These are phyloP conservation scores for Cariama cristata DNA, from an alignment of 2,113 vertebrate species.

Conservation along the genomic window DNA sequence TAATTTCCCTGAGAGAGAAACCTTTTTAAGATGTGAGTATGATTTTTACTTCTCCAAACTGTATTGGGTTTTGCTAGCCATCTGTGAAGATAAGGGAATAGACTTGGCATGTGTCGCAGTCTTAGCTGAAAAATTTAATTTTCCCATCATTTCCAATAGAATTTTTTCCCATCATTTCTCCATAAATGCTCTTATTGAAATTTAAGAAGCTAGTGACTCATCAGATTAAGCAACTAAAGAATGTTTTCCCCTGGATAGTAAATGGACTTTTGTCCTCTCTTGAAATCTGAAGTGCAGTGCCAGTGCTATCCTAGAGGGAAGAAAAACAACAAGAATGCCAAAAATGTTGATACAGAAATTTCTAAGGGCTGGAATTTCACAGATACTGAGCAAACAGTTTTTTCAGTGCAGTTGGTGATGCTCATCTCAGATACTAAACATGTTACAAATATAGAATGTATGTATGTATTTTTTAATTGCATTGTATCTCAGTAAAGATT, in stretches of 20 bases:
- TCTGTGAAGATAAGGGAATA: slow-evolving; percentile 49
- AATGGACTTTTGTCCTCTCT: neutral
- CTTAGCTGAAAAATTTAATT: slow-evolving; percentile 35
- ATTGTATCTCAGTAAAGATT: neutral
- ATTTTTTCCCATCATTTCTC: neutral
- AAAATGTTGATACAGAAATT: neutral
- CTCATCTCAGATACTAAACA: neutral
- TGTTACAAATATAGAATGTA: neutral
- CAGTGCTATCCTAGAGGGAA: neutral
- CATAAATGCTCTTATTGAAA: slow-evolving; percentile 30
- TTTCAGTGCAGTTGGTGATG: neutral
- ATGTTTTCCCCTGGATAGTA: neutral
- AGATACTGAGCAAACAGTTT: neutral
- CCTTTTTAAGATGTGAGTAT: slow-evolving; percentile 22
- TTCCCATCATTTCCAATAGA: neutral
- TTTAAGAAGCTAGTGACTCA: slow-evolving; percentile 36
- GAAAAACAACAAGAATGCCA: neutral
- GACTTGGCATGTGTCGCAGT: neutral
- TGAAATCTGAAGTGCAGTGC: neutral
- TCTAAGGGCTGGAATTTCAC: neutral
- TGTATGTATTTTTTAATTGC: neutral
- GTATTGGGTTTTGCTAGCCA: slow-evolving; percentile 13
- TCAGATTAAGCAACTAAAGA: slow-evolving; percentile 18
- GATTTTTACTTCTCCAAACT: slow-evolving; percentile 19
- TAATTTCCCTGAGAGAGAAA: slow-evolving; percentile 45